phyloP scores from a whole-genome alignment of 2,888 invertebrate species.

The Eupeodes latifasciatus region DNA sequence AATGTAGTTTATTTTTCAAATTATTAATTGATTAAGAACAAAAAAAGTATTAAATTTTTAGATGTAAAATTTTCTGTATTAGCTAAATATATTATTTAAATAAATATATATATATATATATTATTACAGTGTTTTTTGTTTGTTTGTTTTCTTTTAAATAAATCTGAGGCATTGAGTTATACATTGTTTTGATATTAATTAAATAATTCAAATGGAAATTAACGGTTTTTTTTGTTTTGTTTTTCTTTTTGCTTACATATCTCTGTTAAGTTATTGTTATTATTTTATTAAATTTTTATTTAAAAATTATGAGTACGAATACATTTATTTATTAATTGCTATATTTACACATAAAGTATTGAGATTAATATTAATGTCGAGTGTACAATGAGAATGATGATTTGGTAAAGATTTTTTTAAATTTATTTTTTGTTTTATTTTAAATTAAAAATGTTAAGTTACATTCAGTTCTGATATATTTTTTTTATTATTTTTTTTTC shows the following conservation, averaged over 20 bases:
- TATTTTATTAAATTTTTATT: constrained; percentile 7
- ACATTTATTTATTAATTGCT: constrained; percentile 40
- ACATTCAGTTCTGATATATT: constrained; percentile 38
- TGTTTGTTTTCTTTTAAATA: constrained; percentile 4
- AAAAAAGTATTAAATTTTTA: constrained; percentile 19
- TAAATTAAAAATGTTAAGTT: constrained; percentile 32
- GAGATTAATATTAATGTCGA: constrained; percentile 47
- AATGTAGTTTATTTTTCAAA: constrained; percentile 65
- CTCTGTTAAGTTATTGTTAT: constrained; percentile 35
- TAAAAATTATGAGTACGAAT: constrained; percentile 41
- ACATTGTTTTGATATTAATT: constrained; percentile 19
- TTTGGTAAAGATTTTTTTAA: constrained; percentile 31
- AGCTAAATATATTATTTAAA: constrained; percentile 44
- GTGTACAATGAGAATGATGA: constrained; percentile 65
- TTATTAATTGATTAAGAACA: constrained; percentile 54
- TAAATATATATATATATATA: constrained; percentile 24
- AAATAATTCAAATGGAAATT: constrained; percentile 61
- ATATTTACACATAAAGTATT: constrained; percentile 58
- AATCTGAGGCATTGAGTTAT: constrained; percentile 45
- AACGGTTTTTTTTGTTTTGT: constrained; percentile 35
- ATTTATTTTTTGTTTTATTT: neutral
- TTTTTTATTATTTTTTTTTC: constrained; percentile 3
- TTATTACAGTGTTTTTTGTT: constrained; percentile 2
- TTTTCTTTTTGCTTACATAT: constrained; percentile 52
- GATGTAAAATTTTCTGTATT: constrained; percentile 32